Conservation (phyloP, 2,797 vertebrate genomes). For the Gallinago solitaria region DNA sequence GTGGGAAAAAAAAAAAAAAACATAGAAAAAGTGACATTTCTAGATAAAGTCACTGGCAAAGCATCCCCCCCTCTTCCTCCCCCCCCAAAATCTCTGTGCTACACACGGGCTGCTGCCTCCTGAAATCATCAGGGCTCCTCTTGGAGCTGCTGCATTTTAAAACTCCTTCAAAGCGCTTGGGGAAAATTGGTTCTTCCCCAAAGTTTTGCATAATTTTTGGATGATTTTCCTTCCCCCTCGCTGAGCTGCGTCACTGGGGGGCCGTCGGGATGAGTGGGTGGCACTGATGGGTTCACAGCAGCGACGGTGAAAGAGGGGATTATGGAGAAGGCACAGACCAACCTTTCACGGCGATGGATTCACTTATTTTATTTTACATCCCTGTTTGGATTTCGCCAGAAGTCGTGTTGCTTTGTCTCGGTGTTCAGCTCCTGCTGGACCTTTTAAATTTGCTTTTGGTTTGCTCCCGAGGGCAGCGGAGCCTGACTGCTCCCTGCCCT, state of each 20-base stretch:
- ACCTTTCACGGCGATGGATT: accelerated
- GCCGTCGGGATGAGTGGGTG: neutral
- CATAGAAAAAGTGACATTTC: neutral
- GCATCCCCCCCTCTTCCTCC: neutral
- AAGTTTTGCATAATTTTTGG: neutral
- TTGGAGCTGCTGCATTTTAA: neutral
- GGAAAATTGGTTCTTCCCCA: neutral
- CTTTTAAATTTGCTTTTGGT: neutral
- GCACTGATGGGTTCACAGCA: neutral
- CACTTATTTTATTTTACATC: neutral
- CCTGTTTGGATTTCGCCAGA: neutral
- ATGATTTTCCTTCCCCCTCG: neutral
- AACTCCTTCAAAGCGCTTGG: neutral
- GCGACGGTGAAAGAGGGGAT: neutral
- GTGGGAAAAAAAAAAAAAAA: neutral
- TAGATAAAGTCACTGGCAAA: neutral
- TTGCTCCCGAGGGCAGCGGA: neutral
- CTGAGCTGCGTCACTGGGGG: neutral
- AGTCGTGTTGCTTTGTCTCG: neutral
- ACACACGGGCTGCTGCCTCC: neutral
- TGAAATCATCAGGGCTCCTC: neutral
- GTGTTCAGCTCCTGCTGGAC: neutral
- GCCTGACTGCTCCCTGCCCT: neutral
- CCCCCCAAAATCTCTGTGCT: neutral
- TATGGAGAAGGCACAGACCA: accelerated